phyloP scores from a whole-genome alignment of 2,113 vertebrate species.

The Nymphicus hollandicus region DNA sequence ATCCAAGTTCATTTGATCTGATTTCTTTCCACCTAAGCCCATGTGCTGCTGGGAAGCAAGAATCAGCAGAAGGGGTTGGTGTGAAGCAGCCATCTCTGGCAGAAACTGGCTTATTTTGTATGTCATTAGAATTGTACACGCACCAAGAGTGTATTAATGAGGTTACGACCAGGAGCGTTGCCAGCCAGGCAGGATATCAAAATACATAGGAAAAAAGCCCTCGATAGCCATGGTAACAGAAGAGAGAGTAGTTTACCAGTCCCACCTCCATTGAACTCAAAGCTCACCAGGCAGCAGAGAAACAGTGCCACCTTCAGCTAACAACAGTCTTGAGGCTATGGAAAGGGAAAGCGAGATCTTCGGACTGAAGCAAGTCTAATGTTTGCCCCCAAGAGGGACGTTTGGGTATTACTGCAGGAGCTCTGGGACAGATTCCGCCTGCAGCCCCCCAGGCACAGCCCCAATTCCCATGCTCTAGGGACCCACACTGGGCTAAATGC shows the following conservation, averaged over 20 bases:
- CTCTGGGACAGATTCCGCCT: not conserved
- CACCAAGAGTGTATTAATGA: not conserved
- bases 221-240: rapidly evolving
- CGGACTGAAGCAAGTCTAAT: not conserved
- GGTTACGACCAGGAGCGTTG: not conserved
- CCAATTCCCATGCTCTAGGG: rapidly evolving
- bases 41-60: not conserved
- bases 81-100: not conserved
- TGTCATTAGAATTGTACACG: not conserved
- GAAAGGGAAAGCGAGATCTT: not conserved
- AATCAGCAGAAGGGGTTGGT: not conserved
- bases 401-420: not conserved
- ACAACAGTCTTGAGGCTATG: rapidly evolving
- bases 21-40: not conserved
- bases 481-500: not conserved
- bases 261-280: not conserved
- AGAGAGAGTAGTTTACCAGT: not conserved
- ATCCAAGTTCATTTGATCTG: not conserved
- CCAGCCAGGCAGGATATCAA: not conserved
- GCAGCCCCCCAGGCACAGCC: not conserved
- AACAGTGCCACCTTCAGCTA: not conserved
- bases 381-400: not conserved
- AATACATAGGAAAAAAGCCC: not conserved
- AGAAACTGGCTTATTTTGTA: not conserved
- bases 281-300: not conserved